Conservation (phyloP, 2,113 vertebrate species). For the Bungarus multicinctus region DNA sequence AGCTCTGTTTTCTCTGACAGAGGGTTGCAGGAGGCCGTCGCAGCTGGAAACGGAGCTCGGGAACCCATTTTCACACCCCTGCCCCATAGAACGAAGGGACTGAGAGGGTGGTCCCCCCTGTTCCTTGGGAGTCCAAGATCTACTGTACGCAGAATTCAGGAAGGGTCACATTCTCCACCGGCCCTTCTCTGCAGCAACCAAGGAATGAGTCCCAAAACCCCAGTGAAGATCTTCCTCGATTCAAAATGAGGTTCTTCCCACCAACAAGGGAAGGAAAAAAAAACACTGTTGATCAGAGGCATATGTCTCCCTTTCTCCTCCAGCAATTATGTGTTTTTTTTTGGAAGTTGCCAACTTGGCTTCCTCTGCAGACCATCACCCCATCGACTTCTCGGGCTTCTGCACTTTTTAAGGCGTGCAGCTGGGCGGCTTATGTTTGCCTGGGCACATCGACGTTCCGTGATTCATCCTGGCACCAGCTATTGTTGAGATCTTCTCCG, state of each 20-base stretch:
- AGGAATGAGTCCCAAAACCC: background rate
- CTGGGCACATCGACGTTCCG: background rate
- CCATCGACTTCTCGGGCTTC: background rate
- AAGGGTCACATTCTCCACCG: background rate
- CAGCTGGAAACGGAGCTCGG: too few relatives aligned
- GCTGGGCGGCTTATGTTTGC: constrained; percentile 13
- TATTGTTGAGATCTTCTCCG: constrained; percentile 20
- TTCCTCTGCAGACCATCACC: background rate
- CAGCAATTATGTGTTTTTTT: background rate
- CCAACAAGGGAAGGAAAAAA: background rate
- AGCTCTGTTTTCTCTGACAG: too few relatives aligned
- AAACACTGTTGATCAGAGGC: background rate
- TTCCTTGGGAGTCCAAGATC: background rate
- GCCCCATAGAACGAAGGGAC: background rate
- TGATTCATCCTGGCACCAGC: constrained; percentile 22
- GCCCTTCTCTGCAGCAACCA: background rate
- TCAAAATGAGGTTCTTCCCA: background rate
- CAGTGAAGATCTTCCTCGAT: accelerated
- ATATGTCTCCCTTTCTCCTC: background rate
- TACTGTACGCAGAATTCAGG: background rate
- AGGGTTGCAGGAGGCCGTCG: too few relatives aligned
- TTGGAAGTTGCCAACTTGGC: constrained; percentile 4
- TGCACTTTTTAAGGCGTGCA: background rate
- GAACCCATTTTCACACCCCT: too few relatives aligned
- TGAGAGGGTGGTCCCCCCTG: background rate